These are phyloP conservation scores for Psephotus haematonotus DNA, from an alignment of 2,113 vertebrate genomes.

Conservation along the genomic window DNA sequence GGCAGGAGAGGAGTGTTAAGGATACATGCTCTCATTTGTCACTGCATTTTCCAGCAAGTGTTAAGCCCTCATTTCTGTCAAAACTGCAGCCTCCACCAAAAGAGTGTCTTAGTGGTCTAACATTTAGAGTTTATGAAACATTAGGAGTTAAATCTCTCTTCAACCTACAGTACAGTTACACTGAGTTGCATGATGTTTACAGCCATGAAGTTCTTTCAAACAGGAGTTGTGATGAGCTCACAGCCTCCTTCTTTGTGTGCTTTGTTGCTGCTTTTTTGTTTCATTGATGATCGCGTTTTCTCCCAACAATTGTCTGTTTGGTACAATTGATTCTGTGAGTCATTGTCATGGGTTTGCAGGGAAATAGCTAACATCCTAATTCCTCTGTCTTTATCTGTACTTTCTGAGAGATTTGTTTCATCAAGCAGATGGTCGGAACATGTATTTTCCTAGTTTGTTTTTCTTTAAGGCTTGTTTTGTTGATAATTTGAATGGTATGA, in stretches of 20 bases:
- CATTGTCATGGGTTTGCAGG: slow-evolving; percentile 47
- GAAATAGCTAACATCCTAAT: neutral
- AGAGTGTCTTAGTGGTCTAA: neutral
- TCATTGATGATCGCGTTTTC: slow-evolving; percentile 29
- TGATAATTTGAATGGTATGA: neutral
- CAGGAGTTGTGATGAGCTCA: slow-evolving; percentile 33
- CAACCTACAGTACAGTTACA: neutral
- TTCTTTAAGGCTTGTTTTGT: neutral
- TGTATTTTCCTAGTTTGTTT: neutral
- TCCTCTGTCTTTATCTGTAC: neutral
- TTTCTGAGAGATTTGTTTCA: neutral
- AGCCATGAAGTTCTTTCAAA: slow-evolving; percentile 1
- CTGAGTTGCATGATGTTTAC: slow-evolving; percentile 37
- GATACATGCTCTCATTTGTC: neutral
- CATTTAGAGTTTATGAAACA: neutral
- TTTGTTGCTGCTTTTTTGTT: slow-evolving; percentile 56
- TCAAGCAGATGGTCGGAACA: neutral
- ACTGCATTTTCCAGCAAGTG: neutral
- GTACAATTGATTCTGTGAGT: slow-evolving; percentile 56
- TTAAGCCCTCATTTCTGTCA: neutral
- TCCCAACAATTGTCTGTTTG: slow-evolving; percentile 36
- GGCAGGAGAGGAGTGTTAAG: neutral
- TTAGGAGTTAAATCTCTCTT: neutral
- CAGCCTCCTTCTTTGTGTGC: slow-evolving; percentile 34
- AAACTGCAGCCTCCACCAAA: neutral